These are phyloP conservation scores for Coremacera marginata DNA, from an alignment of 2,888 invertebrate genomes.

Conservation along the genomic window DNA sequence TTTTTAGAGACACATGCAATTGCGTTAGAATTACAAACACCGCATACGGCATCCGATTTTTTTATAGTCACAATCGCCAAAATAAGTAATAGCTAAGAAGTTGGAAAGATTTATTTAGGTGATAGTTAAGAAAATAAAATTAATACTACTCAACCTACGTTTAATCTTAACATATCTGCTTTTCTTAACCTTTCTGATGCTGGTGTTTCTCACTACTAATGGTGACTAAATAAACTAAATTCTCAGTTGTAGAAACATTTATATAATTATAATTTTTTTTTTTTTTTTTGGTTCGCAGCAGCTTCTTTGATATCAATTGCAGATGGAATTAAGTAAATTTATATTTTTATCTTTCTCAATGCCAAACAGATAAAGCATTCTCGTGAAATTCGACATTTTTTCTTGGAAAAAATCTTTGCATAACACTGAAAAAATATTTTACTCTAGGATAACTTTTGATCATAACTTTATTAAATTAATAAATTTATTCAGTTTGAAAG, in stretches of 20 bases:
- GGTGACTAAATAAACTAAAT: background rate
- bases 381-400: background rate
- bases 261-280: background rate
- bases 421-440: background rate
- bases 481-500: too few relatives aligned
- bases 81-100: slow-evolving; percentile 1
- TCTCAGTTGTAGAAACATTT: background rate
- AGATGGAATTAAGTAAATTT: background rate
- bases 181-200: background rate
- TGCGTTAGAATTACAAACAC: slow-evolving; percentile 49
- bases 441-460: too few relatives aligned
- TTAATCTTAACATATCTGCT: background rate
- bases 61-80: slow-evolving; percentile 3
- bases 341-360: background rate
- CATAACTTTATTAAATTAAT: too few relatives aligned
- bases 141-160: too few relatives aligned
- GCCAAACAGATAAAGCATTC: background rate
- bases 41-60: slow-evolving; percentile 51
- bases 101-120: background rate
- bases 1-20: slow-evolving; percentile 52
- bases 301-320: background rate
- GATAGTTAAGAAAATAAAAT: background rate
- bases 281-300: background rate
- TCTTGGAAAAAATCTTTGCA: background rate
- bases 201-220: background rate